Conservation (phyloP, 2,888 invertebrate species). For the Saturnia pavonia region DNA sequence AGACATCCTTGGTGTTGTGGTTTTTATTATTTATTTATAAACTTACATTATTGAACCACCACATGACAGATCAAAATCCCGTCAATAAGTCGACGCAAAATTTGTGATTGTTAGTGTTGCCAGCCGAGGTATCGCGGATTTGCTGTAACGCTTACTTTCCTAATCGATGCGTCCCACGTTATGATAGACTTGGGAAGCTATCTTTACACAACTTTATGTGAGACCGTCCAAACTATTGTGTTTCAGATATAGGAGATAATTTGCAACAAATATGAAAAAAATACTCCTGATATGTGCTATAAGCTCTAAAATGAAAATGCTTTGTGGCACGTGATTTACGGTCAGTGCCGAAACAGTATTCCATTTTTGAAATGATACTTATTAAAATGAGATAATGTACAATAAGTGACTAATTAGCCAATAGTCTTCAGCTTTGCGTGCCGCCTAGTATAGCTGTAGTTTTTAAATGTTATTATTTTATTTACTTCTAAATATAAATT, state of each 20-base stretch:
- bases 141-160: background rate
- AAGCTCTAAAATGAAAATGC: background rate
- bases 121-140: too few relatives aligned
- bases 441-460: slow-evolving; percentile 4
- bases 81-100: background rate
- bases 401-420: background rate
- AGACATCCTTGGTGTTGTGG: too few relatives aligned
- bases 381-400: background rate
- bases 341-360: background rate
- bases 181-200: background rate
- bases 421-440: background rate
- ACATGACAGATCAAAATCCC: too few relatives aligned
- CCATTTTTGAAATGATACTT: background rate
- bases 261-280: background rate
- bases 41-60: too few relatives aligned
- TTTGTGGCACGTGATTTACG: background rate
- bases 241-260: background rate
- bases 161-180: background rate
- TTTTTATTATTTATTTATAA: too few relatives aligned
- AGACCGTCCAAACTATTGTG: background rate
- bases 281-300: background rate
- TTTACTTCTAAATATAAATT: background rate
- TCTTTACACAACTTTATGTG: background rate
- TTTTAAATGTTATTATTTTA: background rate
- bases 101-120: background rate